phyloP scores from a whole-genome alignment of 2,888 invertebrate species.

The Xestia ashworthii region DNA sequence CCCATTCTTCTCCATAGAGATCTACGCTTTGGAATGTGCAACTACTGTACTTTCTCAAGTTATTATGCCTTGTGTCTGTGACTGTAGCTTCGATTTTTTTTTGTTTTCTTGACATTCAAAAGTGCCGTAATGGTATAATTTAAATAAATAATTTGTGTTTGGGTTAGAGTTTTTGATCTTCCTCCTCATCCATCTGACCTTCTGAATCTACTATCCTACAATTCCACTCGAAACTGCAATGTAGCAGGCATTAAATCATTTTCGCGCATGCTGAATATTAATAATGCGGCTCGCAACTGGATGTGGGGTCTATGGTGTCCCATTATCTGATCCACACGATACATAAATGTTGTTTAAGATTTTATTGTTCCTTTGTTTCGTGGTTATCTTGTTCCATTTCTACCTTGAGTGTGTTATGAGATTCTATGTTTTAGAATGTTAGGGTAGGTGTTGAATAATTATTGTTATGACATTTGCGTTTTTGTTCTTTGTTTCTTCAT shows the following conservation, averaged over 20 bases:
- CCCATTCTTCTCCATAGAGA: no score
- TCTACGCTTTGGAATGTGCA: no score
- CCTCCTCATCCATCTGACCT: neutral
- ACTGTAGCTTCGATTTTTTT: no score
- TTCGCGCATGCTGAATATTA: conserved; percentile 83
- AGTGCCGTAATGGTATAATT: no score
- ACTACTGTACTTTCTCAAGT: no score
- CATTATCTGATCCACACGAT: conserved; percentile 63
- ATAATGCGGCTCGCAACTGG: conserved; percentile 72
- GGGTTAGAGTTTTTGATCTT: neutral
- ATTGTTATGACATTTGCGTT: neutral
- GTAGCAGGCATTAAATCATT: conserved; percentile 77
- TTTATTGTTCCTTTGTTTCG: conserved; percentile 44
- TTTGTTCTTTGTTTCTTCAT: neutral
- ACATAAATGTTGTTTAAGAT: conserved; percentile 59
- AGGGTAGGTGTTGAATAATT: conserved; percentile 5
- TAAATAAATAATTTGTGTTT: no score
- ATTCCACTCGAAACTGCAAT: conserved; percentile 54
- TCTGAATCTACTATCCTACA: neutral
- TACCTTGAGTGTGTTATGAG: conserved; percentile 2
- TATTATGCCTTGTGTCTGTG: no score
- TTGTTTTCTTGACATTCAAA: no score
- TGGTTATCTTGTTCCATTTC: conserved; percentile 16
- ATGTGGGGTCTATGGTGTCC: conserved; percentile 49
- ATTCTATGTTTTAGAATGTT: neutral